Evolutionary conservation across 1,140 invertebrate genomes (phyloP), one percentile per base, ranked within the genome.

Genomic region (Carcinoscorpius rotundicauda): DNA sequence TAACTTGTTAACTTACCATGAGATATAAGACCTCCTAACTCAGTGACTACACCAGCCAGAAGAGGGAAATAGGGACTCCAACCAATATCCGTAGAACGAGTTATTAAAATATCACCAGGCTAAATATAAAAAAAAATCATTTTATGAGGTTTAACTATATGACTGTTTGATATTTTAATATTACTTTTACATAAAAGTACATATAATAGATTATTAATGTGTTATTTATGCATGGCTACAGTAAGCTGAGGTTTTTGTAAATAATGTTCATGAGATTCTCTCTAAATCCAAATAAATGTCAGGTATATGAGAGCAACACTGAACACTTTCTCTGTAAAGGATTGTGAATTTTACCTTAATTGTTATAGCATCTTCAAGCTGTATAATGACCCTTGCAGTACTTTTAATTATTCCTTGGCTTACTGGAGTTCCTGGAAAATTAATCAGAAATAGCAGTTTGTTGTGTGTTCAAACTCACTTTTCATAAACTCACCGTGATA

Each of bases 41-140:
- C 90, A 0, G 89, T 93, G 4, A 91, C 85, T 11, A 93, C 81
- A 11, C 89, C 91, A 2, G 81, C 77, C 4, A 93, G 75, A 6
- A 93, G 78, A 0, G 89, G 88, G 72, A 93, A 93, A 75, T 90
- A 92, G 2, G 89, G 89, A n/a, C 85, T 86, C 90, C 90, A 93
- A n/a, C 86, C 89, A 65, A 93, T 87, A 73, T 93, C 90, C 0
- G 89, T 93, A 11, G 82, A 82, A 64, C 82, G 78, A 0, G 89
- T 90, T 64, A 93, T 85, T 56, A 93, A 77, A 68, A 93, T 83
- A 72, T 93, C 89, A 3, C 87, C 87, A 58, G 71, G 70, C 76
- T 82, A 70, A 61, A 75, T 69, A 65, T 55, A 6, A 65, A 51
- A 63, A 6, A 63, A 29, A 29, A 29, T 29, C 29, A 29, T 29